Conservation (phyloP, 1,140 invertebrate species). For the Drosophila auraria region DNA sequence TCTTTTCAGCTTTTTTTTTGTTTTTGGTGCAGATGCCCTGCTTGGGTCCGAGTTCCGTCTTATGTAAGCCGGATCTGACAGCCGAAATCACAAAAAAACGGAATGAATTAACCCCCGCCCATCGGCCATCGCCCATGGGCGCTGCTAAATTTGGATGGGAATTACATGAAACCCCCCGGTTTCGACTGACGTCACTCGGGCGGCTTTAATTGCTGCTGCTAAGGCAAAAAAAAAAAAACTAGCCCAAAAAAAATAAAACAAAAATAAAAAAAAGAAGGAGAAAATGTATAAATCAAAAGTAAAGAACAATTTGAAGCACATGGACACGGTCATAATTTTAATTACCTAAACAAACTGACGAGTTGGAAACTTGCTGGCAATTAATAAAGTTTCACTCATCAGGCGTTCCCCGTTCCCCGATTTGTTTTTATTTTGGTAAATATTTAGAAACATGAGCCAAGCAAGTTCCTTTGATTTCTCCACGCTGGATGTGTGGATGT, state of each 20-base stretch:
- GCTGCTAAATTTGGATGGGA: constrained; percentile 15
- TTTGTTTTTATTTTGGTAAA: constrained; percentile 53
- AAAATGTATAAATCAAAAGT: constrained; percentile 38
- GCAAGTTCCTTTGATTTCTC: constrained; percentile 39
- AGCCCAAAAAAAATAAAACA: constrained; percentile 1
- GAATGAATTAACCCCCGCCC: constrained; percentile 25
- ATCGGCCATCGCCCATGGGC: not conserved
- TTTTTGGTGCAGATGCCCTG: constrained; percentile 5
- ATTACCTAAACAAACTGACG: constrained; percentile 78
- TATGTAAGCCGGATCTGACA: constrained; percentile 49
- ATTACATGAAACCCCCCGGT: constrained; percentile 29
- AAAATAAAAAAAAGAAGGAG: too few relatives aligned
- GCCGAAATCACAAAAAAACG: constrained; percentile 28
- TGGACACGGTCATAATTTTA: constrained; percentile 67
- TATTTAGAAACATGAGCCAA: constrained; percentile 61
- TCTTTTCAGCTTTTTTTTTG: constrained; percentile 2
- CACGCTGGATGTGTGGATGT: not conserved
- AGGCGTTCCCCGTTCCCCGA: constrained; percentile 1
- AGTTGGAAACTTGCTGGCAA: constrained; percentile 65
- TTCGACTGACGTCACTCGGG: constrained; percentile 47
- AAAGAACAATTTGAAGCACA: constrained; percentile 35
- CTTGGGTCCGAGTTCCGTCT: constrained; percentile 19
- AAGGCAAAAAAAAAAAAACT: constrained; percentile 23
- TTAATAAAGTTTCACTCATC: constrained; percentile 69
- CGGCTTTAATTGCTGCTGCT: constrained; percentile 43